Evolutionary conservation across 2,888 invertebrate species (phyloP).

Genomic region (Polydrusus pterygomalis): DNA sequence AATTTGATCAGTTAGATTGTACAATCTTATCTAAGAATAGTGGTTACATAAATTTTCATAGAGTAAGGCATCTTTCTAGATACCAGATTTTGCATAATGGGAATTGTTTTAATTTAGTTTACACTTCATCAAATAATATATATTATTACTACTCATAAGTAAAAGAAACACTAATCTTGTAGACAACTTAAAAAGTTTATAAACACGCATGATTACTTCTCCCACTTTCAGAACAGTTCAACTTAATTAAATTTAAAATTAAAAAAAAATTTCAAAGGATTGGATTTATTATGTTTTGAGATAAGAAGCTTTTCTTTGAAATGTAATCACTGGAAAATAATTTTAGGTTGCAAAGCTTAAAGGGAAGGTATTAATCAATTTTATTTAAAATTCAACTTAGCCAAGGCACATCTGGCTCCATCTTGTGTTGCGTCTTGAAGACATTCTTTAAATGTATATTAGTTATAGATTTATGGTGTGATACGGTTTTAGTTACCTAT

Average conservation of each 20-base stretch:
- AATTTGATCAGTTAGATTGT: no score
- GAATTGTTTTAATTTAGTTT: no score
- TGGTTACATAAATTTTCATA: no score
- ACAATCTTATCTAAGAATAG: no score
- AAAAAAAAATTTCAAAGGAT: conserved; percentile 4
- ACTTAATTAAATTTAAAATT: not conserved
- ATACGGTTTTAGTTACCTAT: no score
- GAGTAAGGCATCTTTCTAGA: no score
- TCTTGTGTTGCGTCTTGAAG: not conserved
- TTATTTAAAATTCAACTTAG: conserved; percentile 25
- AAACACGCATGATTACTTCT: not conserved
- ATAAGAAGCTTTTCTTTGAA: conserved; percentile 38
- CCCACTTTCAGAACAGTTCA: not conserved
- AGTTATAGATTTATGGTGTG: not conserved
- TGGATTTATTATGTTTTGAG: conserved; percentile 32
- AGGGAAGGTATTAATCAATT: conserved; percentile 37
- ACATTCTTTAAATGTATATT: not conserved
- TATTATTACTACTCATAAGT: no score
- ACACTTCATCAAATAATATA: no score
- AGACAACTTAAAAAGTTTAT: not conserved
- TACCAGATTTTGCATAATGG: no score
- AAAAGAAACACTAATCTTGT: no score
- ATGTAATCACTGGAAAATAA: conserved; percentile 41
- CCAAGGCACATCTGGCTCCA: conserved; percentile 1
- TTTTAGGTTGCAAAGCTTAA: conserved; percentile 29